phyloP scores from a whole-genome alignment of 2,113 vertebrate genomes.

The Oplegnathus fasciatus region DNA sequence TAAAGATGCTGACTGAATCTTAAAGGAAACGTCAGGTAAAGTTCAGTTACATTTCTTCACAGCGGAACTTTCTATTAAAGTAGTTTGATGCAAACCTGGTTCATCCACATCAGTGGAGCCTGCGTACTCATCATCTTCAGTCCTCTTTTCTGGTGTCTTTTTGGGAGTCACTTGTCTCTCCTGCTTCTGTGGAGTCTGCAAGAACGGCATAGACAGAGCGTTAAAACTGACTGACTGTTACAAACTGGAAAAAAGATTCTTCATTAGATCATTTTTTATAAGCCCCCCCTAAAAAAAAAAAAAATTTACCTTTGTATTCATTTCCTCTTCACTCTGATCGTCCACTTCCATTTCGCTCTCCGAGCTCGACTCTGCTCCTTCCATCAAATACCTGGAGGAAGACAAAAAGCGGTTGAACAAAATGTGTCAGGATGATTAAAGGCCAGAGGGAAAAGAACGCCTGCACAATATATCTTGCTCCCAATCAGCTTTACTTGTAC shows the following conservation, averaged over 20 bases:
- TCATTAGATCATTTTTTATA: not conserved
- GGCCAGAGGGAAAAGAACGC: not conserved
- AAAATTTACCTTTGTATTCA: slow-evolving; percentile 69
- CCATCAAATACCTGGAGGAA: slow-evolving; percentile 88
- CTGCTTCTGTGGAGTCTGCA: slow-evolving; percentile 67
- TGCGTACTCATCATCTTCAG: slow-evolving; percentile 74
- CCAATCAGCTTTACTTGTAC: slow-evolving; percentile 34
- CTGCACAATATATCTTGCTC: slow-evolving; percentile 32
- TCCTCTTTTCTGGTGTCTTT: slow-evolving; percentile 50
- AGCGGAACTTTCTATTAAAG: not conserved
- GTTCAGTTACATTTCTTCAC: not conserved
- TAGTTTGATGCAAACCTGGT: slow-evolving; percentile 66
- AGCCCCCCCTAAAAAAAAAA: not conserved
- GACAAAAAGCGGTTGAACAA: slow-evolving; percentile 18
- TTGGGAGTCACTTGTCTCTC: slow-evolving; percentile 65
- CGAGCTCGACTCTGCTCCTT: slow-evolving; percentile 86
- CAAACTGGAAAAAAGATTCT: not conserved
- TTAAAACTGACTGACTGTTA: not conserved
- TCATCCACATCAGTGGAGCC: slow-evolving; percentile 82
- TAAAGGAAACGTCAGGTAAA: not conserved
- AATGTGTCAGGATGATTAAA: slow-evolving; percentile 51
- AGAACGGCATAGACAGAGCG: not conserved
- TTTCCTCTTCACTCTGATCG: slow-evolving; percentile 76
- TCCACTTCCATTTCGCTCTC: slow-evolving; percentile 81
- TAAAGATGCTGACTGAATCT: not conserved